Evolutionary conservation across 92 coral and sea anemone genomes (phyloP), one percentile per base, ranked within the genome.

Genomic region (Bergia puertoricense): DNA sequence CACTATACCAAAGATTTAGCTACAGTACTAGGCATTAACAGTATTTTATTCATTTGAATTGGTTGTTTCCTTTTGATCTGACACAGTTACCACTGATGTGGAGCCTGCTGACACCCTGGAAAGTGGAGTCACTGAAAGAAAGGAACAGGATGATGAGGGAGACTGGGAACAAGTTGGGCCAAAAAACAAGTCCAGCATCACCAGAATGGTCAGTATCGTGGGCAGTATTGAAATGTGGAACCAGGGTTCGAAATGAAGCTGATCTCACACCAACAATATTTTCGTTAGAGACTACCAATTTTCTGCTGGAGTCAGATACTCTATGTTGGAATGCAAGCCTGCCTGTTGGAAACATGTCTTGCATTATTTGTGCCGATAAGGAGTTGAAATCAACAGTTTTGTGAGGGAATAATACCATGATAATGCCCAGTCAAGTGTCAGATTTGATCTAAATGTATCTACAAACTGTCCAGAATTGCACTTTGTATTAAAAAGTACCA

Each of bases 91-190:
- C n/a, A 6, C 45, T n/a, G 79, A 71, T 3, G 43, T 11, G 13
- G 79, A 71, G 30, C 37, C 87, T 30, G 74, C 43, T 48, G 88
- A 84, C 30, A 54, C 4, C 44, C 37, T 43, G 6, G 92, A 73
- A n/a, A 91, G 88, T 16, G 88, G 73, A 72, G 89, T 62, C 16
- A 46, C 85, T 6, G 93, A 86, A 6, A 93, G 66, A 11, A 89
- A 82, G 77, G 97, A 94, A 66, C 79, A 84, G 66, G 92, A 92
- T 74, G 94, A 91, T 40, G 89, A 79, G 76, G 99, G 99, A 22
- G 99, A 97, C 92, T 97, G 99, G 99, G 99, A 97, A 89, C 97
- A 97, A 92, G 99, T 97, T 42, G 99, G 99, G 23, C 99, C 97
- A 36, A 93, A 93, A 68, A 97, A 97, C 92, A 97, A 93, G 88